Evolutionary conservation across 2,113 vertebrate species (phyloP).

Genomic region (Variabilichromis moorii): DNA sequence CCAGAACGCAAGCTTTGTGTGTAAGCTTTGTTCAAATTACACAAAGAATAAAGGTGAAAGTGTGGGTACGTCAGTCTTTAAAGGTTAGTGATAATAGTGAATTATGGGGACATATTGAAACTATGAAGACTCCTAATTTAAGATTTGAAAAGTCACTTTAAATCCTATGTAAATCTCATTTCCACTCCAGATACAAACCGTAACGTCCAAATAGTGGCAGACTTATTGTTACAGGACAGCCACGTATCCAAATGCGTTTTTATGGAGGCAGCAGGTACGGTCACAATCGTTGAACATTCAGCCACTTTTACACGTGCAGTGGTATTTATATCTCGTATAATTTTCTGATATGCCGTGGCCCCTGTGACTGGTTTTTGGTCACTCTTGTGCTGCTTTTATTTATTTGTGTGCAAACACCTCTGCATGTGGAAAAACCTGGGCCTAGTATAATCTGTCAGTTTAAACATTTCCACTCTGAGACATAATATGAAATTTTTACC

Average conservation of each 20-base stretch:
- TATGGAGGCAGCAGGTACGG: neutral
- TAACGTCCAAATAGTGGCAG: neutral
- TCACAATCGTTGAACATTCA: neutral
- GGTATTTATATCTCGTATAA: neutral
- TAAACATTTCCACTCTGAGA: neutral
- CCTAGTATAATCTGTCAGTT: neutral
- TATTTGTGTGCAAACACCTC: neutral
- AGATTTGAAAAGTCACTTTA: neutral
- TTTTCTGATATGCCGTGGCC: neutral
- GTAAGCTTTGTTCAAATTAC: neutral
- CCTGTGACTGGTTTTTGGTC: neutral
- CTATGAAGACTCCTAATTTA: rapidly evolving
- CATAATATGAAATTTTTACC: neutral
- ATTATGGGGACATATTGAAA: neutral
- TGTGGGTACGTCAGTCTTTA: neutral
- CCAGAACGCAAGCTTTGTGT: neutral
- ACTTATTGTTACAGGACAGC: neutral
- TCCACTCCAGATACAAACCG: neutral
- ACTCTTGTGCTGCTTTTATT: neutral
- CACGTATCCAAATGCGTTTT: neutral
- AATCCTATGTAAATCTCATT: neutral
- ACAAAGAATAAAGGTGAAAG: neutral
- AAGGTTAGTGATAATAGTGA: neutral
- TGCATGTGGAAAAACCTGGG: neutral
- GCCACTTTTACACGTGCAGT: neutral